Percentiles rank a stretch among this genome's conserved stretches.
These are phyloP conservation scores for Pelecanus crispus DNA, from an alignment of 2,113 vertebrate genomes.

Conservation along the genomic window DNA sequence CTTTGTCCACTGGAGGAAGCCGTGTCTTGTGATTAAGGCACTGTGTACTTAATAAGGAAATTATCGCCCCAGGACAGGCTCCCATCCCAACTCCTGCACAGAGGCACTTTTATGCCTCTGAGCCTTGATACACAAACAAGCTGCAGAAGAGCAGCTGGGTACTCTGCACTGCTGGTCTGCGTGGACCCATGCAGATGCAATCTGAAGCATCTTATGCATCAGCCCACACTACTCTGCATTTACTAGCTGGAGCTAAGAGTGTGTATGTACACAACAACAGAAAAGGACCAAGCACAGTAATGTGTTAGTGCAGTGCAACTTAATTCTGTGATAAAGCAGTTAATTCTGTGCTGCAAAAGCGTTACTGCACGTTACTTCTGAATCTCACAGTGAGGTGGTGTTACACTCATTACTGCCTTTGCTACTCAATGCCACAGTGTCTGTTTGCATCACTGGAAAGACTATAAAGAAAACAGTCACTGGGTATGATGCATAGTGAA, in stretches of 20 bases:
- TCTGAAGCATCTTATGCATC: not conserved
- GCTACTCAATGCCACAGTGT: not conserved
- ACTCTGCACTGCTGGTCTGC: accelerated
- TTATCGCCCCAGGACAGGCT: not conserved
- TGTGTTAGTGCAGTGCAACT: not conserved
- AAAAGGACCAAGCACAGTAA: not conserved
- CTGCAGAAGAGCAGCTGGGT: not conserved
- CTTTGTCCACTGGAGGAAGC: not conserved
- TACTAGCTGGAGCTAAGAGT: not conserved
- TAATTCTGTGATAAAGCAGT: not conserved
- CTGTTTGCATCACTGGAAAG: not conserved
- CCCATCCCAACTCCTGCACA: not conserved
- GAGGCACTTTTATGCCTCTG: not conserved
- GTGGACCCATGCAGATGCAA: not conserved
- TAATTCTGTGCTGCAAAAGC: not conserved
- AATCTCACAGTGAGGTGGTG: not conserved
- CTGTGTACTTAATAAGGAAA: not conserved
- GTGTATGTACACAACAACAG: accelerated
- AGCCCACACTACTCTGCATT: not conserved
- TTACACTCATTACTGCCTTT: not conserved
- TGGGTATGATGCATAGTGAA: not conserved
- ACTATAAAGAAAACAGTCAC: not conserved
- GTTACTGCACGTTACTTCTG: accelerated
- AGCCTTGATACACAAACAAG: not conserved
- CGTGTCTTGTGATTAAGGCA: not conserved